Base-by-base conservation (phyloP, 2,888 invertebrate species). In the Craniophora ligustri region DNA sequence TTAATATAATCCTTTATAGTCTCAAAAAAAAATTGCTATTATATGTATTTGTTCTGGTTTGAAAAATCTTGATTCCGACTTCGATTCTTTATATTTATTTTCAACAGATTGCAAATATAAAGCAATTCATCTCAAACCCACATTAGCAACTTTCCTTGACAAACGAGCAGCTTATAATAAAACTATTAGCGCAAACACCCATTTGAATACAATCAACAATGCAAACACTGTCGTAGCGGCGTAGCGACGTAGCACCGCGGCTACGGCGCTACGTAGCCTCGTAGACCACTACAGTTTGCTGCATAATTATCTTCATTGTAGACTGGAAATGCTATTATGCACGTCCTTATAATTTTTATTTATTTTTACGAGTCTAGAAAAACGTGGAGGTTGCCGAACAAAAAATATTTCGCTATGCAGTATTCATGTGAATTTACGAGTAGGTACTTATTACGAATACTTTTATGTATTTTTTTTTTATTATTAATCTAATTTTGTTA, bases 171-270 rank as follows among this genome's bases (percentile, higher is more conserved):
- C 15, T 58, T 62, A 34, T 53, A 56, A 46, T 54, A 50, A 57
- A 72, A 58, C 47, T 53, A 58, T 70, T 72, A 62, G 15, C 54
- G 21, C 44, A 50, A 40, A 56, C 44, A 56, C 54, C 48, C 32
- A 59, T 57, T 48, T 69, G 42, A 69, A 64, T 58, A 57, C 48
- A 50, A 72, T 69, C 46, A 61, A 61, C 48, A 61, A 66, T 51
- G 62, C 47, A 54, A 61, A 61, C 76, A 62, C 56, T 60, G 47
- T 21, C 63, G 57, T 57, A 66, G 53, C 46, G 13, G 15, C 55
- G 51, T 55, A 53, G 66, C 41, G 10, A 2, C 41, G 50, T 49
- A 49, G 45, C 50, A 2, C 1, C 28, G 41, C 8, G 14, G 36
- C 30, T 16, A 23, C 42, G 30, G 44, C 34, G 31, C 40, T n/a